A percentile compares a stretch with the other conserved stretches of the same genome.
These are phyloP conservation scores for Homarus gammarus DNA, from an alignment of 2,888 invertebrate genomes.

Conservation along the genomic window DNA sequence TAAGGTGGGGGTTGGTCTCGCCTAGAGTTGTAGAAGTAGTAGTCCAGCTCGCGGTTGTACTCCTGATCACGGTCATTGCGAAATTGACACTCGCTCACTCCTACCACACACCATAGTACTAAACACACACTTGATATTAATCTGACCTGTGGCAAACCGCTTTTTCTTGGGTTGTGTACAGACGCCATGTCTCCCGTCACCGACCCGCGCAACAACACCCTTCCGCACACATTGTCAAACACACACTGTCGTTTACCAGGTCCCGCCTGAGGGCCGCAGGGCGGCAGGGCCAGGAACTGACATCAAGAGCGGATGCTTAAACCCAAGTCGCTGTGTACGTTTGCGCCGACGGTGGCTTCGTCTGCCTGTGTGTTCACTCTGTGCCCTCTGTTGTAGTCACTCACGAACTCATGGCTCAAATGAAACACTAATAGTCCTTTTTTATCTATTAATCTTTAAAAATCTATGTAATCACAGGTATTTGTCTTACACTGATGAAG, in stretches of 20 bases:
- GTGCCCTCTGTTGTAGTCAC: slow-evolving; percentile 40
- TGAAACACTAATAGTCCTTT: too few species aligned
- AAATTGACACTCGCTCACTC: slow-evolving; percentile 45
- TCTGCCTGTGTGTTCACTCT: slow-evolving; percentile 6
- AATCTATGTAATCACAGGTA: too few species aligned
- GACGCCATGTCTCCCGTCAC: slow-evolving; percentile 14
- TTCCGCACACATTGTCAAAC: slow-evolving; percentile 15
- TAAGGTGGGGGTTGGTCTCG: slow-evolving; percentile 38
- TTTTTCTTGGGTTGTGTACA: neutral
- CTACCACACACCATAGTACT: slow-evolving; percentile 32
- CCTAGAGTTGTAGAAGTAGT: slow-evolving; percentile 27
- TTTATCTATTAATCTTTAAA: too few species aligned
- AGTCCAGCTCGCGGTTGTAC: slow-evolving; percentile 56
- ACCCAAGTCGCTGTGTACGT: slow-evolving; percentile 10
- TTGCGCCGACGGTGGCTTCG: slow-evolving; percentile 17
- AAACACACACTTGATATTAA: neutral
- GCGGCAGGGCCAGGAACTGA: too few species aligned
- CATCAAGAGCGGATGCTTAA: slow-evolving; percentile 32
- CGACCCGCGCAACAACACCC: neutral
- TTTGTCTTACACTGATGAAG: too few species aligned
- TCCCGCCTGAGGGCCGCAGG: neutral
- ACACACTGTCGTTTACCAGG: slow-evolving; percentile 2
- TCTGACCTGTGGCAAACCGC: neutral
- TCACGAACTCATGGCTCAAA: too few species aligned
- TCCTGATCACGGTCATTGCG: slow-evolving; percentile 71